phyloP scores from a whole-genome alignment of 1,140 invertebrate genomes.

The Neuroterus valhalla region DNA sequence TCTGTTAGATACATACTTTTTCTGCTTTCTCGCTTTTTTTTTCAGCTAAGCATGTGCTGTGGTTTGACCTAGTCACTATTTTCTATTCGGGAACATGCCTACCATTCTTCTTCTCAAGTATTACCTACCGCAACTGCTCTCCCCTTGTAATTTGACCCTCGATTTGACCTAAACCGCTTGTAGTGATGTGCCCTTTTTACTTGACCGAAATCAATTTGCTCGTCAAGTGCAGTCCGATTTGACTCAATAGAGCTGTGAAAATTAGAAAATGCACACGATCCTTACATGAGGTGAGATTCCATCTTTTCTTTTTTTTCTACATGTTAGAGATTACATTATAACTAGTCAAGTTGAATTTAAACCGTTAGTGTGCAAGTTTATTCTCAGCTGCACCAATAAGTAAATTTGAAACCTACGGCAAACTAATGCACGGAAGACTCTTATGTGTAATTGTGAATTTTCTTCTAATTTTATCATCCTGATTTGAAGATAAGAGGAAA shows the following conservation, averaged over 20 bases:
- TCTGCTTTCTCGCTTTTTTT: background rate
- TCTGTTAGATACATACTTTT: background rate
- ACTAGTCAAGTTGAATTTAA: no score
- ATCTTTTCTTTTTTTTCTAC: background rate
- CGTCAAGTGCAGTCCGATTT: background rate
- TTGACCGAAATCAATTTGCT: constrained; percentile 6
- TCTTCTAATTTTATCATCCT: background rate
- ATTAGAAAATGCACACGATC: no score
- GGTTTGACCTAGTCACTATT: constrained; percentile 22
- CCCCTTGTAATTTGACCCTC: constrained; percentile 1
- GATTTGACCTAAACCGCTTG: background rate
- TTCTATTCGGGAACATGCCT: constrained; percentile 6
- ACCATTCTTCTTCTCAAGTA: constrained; percentile 1
- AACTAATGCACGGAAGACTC: background rate
- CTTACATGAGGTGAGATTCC: background rate
- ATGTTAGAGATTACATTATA: background rate
- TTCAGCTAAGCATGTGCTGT: background rate
- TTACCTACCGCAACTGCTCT: background rate
- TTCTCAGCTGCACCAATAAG: no score
- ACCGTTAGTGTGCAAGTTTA: no score
- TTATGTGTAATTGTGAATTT: background rate
- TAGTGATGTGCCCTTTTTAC: background rate
- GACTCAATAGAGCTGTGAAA: no score
- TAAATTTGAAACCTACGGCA: no score
- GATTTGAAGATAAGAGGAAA: constrained; percentile 5